Evolutionary conservation across 1,140 invertebrate species (phyloP), one percentile per base, ranked within the genome.

Genomic region (Magallana gigas): DNA sequence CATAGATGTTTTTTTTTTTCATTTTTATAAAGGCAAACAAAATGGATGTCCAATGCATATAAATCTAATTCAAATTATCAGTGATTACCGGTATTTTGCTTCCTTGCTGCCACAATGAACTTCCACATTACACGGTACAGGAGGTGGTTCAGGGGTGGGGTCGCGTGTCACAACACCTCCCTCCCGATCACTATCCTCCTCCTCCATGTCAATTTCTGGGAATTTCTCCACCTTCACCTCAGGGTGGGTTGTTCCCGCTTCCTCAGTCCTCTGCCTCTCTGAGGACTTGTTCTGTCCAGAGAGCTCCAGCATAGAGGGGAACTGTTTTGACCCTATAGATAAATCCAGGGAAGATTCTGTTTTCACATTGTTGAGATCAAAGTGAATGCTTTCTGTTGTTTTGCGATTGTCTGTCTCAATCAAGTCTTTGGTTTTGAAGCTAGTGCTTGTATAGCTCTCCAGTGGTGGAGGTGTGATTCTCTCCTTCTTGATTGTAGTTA

Each of bases 141-240:
- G 68, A 23, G 68, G 93, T 7, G 91, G 90, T 9, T 91, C 92
- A 0, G 94, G 91, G 18, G 91, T 92, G 57, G 94, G 93, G 18
- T 98, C 98, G 9, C 98, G 98, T 88, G 94, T 95, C 97, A 97
- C 68, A 97, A 98, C 76, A 97, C 97, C 94, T n/a, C 91, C 91
- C 48, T 93, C 92, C 14, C 89, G 87, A 60, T 92, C 92, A 62
- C 90, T 89, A 88, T 93, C 93, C 80, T 90, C 91, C 56, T 92
- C 91, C 68, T 92, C 91, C 14, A 91, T 88, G 36, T 91, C 91
- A 9, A 91, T 82, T 57, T 86, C 76, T 29, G 23, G 57, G 9
- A n/a, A 57, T 7, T 84, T 58, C 57, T 84, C 83, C 2, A 36
- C 36, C 18, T 83, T 83, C 14, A 57, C 81, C 81, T 58, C 48